These are phyloP conservation scores for Agapostemon virescens DNA, from an alignment of 2,888 invertebrate genomes.

Conservation along the genomic window DNA sequence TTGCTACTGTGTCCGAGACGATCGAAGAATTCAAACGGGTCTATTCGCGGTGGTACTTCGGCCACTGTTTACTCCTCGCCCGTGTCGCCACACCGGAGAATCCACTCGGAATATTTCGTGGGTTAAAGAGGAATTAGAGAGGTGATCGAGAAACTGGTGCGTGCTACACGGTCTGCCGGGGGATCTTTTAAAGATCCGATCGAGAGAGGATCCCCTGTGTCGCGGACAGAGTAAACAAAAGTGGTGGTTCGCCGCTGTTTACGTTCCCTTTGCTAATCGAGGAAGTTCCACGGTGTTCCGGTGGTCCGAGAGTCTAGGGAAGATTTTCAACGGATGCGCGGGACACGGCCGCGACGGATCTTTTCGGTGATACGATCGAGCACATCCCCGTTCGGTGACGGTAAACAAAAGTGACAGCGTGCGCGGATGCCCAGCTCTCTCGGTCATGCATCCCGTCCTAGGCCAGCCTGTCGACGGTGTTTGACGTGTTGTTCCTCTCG, in stretches of 20 bases:
- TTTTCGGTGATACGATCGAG: neutral
- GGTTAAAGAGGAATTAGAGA: no score
- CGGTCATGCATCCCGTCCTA: slow-evolving; percentile 54
- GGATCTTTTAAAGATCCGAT: no score
- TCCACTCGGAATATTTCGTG: no score
- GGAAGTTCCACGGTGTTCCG: neutral
- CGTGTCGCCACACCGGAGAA: no score
- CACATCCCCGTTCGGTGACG: slow-evolving; percentile 39
- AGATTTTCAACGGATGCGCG: neutral
- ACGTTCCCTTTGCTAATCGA: slow-evolving; percentile 20
- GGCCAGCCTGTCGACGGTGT: slow-evolving; percentile 37
- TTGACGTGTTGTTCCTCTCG: slow-evolving; percentile 41
- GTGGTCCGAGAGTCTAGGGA: neutral
- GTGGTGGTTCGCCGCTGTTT: no score
- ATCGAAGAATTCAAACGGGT: slow-evolving; percentile 38
- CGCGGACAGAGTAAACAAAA: no score
- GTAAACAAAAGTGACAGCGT: slow-evolving; percentile 76
- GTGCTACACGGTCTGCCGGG: no score
- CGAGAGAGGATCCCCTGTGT: no score
- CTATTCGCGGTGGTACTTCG: slow-evolving; percentile 34
- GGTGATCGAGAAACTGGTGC: no score
- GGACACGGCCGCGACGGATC: neutral
- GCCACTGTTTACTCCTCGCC: slow-evolving; percentile 65
- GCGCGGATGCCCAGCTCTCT: slow-evolving; percentile 40
- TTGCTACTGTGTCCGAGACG: slow-evolving; percentile 7